Conservation (phyloP, 1,140 invertebrate genomes). For the Drosophila paulistorum region DNA sequence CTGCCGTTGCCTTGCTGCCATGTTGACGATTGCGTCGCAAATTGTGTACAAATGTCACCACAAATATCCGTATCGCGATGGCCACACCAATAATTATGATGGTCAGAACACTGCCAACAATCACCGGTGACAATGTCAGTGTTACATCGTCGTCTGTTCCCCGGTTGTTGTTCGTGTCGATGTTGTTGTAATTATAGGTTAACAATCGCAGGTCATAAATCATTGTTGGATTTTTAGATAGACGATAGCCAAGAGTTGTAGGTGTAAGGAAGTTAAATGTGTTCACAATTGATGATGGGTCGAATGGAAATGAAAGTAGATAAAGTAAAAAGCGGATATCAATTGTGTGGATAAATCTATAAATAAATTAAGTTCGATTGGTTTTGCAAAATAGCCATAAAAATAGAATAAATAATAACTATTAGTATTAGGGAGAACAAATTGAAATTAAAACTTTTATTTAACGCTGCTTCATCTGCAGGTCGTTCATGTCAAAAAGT, state of each 20-base stretch:
- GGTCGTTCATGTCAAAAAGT: conserved; percentile 35
- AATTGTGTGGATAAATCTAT: conserved; percentile 16
- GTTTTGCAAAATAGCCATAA: not conserved
- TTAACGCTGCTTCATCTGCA: not conserved
- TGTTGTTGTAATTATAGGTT: conserved; percentile 71
- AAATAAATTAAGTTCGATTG: not conserved
- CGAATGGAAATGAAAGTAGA: conserved; percentile 28
- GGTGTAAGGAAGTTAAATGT: conserved; percentile 27
- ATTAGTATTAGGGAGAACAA: not conserved
- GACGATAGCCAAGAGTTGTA: conserved; percentile 51
- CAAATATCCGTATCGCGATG: conserved; percentile 81
- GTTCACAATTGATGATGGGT: conserved; percentile 45
- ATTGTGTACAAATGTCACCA: conserved; percentile 78
- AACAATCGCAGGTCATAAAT: conserved; percentile 68
- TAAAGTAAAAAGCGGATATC: conserved; percentile 1
- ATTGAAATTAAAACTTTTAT: not conserved
- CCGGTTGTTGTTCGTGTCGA: conserved; percentile 38
- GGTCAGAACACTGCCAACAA: conserved; percentile 81
- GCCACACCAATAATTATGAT: conserved; percentile 81
- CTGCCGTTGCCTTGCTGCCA: conserved; percentile 70
- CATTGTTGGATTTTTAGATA: conserved; percentile 67
- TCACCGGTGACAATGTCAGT: conserved; percentile 75
- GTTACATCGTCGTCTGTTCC: conserved; percentile 74
- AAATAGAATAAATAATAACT: not conserved
- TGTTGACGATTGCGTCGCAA: conserved; percentile 79